Conservation (phyloP, 2,888 invertebrate species). For the Dynastes tityus region DNA sequence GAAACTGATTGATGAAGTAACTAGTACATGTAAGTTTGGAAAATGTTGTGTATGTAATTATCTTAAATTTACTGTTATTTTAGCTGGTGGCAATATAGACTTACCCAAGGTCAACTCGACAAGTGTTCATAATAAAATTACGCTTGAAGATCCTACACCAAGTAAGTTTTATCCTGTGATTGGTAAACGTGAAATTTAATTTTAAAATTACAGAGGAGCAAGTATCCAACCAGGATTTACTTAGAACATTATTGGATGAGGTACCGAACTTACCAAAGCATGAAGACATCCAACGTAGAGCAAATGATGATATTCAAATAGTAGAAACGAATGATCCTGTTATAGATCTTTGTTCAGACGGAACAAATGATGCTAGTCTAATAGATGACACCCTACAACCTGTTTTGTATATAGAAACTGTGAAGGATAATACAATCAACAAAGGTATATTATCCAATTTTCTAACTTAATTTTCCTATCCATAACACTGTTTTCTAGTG, state of each 20-base stretch:
- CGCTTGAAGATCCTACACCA: neutral
- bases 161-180: neutral
- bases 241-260: too few relatives aligned
- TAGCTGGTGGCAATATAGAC: neutral
- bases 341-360: constrained; percentile 26
- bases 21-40: too few relatives aligned
- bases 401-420: neutral
- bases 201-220: neutral
- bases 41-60: too few relatives aligned
- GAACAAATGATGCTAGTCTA: neutral
- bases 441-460: neutral
- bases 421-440: neutral
- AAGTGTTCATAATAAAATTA: neutral
- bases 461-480: too few relatives aligned
- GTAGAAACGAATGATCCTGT: constrained; percentile 1
- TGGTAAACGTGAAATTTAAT: neutral
- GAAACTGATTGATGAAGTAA: too few relatives aligned
- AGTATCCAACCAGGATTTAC: neutral
- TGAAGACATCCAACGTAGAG: neutral
- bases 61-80: too few relatives aligned
- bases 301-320: constrained; percentile 14
- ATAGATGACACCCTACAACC: neutral
- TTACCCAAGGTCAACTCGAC: neutral
- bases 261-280: too few relatives aligned
- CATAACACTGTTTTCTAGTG: neutral